These are phyloP conservation scores for Phenganax marumi DNA, from an alignment of 92 coral and sea anemone genomes.

Conservation along the genomic window DNA sequence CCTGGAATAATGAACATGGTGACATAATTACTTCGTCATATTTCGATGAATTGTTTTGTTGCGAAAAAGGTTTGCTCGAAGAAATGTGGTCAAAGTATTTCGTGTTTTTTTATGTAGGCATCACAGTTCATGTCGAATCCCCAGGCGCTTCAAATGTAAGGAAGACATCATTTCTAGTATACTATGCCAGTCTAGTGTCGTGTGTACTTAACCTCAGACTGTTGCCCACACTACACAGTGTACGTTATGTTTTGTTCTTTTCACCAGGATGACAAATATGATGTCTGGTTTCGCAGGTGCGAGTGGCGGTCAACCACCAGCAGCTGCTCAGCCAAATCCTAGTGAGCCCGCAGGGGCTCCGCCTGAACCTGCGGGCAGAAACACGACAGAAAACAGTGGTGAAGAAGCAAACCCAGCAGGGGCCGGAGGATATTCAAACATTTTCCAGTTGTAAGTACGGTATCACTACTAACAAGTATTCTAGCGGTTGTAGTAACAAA, in stretches of 20 bases:
- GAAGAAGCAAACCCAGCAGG: slow-evolving; percentile 2
- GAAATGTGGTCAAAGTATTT: neutral
- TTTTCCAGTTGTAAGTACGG: slow-evolving; percentile 42
- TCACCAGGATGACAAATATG: slow-evolving; percentile 77
- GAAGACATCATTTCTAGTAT: neutral
- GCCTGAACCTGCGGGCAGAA: neutral
- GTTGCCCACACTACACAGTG: no score
- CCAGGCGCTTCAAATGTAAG: slow-evolving; percentile 92
- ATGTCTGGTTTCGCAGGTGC: slow-evolving; percentile 61
- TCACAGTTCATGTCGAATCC: slow-evolving; percentile 90
- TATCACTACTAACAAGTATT: neutral
- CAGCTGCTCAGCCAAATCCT: slow-evolving; percentile 3
- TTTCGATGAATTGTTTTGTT: neutral
- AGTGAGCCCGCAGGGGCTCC: slow-evolving; percentile 11
- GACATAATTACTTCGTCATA: slow-evolving; percentile 4
- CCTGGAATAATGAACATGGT: slow-evolving; percentile 99
- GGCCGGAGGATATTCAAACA: slow-evolving; percentile 27
- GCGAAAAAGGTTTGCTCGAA: neutral
- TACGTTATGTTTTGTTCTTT: neutral
- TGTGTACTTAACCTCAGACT: no score
- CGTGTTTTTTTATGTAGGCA: slow-evolving; percentile 62
- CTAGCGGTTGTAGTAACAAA: no score
- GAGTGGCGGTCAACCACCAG: neutral
- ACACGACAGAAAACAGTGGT: slow-evolving; percentile 1
- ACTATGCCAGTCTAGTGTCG: no score